phyloP scores from a whole-genome alignment of 2,888 invertebrate genomes.

The Campoletis raptor region DNA sequence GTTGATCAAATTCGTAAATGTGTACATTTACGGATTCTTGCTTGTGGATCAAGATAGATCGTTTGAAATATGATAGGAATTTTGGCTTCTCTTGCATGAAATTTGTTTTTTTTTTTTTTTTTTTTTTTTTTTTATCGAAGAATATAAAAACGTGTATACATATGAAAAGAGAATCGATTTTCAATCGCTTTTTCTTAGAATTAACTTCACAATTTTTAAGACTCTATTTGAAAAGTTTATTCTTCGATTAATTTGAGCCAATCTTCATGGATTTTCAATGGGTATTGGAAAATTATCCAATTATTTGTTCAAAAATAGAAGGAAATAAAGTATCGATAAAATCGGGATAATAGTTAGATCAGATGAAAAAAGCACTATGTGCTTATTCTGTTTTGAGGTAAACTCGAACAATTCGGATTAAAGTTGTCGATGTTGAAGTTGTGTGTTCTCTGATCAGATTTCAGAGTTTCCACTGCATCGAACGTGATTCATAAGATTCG shows the following conservation, averaged over 20 bases:
- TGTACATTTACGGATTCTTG: slow-evolving; percentile 30
- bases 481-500: not conserved
- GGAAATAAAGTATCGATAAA: not conserved
- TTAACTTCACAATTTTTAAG: not conserved
- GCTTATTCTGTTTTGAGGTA: not conserved
- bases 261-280: not conserved
- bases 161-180: not conserved
- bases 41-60: slow-evolving; percentile 15
- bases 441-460: not conserved
- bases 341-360: not conserved
- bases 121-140: not conserved
- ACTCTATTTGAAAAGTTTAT: not conserved
- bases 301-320: not conserved
- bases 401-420: not conserved
- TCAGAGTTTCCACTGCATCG: not conserved
- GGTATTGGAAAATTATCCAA: not conserved
- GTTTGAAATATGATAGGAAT: slow-evolving; percentile 14
- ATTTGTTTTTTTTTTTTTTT: not conserved
- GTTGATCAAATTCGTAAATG: slow-evolving; percentile 49
- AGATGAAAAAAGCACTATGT: not conserved
- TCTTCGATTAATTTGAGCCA: not conserved
- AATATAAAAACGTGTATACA: not conserved
- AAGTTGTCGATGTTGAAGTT: not conserved
- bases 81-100: not conserved
- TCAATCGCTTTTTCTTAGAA: not conserved